Evolutionary conservation across 2,888 invertebrate species (phyloP).

Genomic region (Molorchus minor): DNA sequence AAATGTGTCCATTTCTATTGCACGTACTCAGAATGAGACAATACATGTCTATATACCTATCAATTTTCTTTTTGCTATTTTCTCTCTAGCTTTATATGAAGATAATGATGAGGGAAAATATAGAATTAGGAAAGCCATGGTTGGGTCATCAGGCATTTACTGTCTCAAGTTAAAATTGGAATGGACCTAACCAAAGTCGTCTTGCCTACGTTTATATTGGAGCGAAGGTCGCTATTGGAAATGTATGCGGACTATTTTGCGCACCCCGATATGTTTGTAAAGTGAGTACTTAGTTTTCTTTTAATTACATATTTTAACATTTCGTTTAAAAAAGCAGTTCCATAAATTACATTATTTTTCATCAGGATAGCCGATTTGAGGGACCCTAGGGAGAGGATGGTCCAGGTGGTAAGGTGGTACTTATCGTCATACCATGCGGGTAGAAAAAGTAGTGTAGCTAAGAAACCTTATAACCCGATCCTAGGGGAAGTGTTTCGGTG

Average conservation of each 20-base stretch:
- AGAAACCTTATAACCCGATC: constrained; percentile 99
- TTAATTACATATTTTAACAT: not conserved
- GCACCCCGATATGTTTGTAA: constrained; percentile 96
- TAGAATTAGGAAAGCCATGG: constrained; percentile 97
- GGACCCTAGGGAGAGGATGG: constrained; percentile 88
- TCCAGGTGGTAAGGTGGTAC: constrained; percentile 96
- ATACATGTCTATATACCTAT: too few relatives aligned
- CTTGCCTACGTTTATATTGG: constrained; percentile 97
- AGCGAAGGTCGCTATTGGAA: constrained; percentile 94
- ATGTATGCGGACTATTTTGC: constrained; percentile 99
- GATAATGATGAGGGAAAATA: constrained; percentile 70
- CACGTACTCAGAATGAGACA: too few relatives aligned
- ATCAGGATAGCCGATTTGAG: constrained; percentile 87
- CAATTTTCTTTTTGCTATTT: constrained; percentile 19
- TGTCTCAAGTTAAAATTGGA: constrained; percentile 98
- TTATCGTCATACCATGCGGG: constrained; percentile 99
- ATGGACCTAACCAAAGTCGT: constrained; percentile 99
- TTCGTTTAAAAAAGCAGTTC: too few relatives aligned
- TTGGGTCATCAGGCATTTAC: constrained; percentile 93
- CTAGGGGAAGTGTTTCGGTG: constrained; percentile 96
- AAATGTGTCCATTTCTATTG: too few relatives aligned
- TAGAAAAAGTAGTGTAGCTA: constrained; percentile 94
- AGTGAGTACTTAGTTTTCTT: constrained; percentile 65
- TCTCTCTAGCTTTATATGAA: constrained; percentile 83
- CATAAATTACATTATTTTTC: constrained; percentile 18